Evolutionary conservation across 2,888 invertebrate species (phyloP).

Genomic region (Pristionchus maxplancki): DNA sequence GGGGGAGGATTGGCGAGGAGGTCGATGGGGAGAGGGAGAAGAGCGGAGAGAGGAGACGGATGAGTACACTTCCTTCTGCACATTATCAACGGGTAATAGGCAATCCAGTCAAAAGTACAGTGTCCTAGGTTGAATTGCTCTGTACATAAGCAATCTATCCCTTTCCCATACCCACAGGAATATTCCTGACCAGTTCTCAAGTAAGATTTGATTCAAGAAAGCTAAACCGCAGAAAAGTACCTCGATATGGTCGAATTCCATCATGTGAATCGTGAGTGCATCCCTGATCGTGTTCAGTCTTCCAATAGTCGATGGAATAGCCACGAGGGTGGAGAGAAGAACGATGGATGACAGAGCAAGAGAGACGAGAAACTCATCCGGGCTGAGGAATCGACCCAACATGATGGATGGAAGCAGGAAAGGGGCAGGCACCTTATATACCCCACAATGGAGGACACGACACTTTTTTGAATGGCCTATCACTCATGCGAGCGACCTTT

Average conservation of each 20-base stretch:
- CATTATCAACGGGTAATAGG: not conserved
- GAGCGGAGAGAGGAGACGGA: not conserved
- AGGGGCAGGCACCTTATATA: slow-evolving; percentile 2
- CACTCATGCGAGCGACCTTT: not conserved
- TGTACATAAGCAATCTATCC: not conserved
- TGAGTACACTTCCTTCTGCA: not conserved
- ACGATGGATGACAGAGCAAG: slow-evolving; percentile 17
- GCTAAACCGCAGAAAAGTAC: no score
- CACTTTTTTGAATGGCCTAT: no score
- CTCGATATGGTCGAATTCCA: slow-evolving; percentile 42
- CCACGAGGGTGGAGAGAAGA: not conserved
- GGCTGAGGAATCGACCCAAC: not conserved
- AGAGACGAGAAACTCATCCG: slow-evolving; percentile 14
- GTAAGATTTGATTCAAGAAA: not conserved
- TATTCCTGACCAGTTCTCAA: not conserved
- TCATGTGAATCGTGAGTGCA: slow-evolving; percentile 6
- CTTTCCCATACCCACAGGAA: not conserved
- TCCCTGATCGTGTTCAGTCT: slow-evolving; percentile 12
- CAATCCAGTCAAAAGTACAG: no score
- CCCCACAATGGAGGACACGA: not conserved
- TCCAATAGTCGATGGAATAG: slow-evolving; percentile 26
- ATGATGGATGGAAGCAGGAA: slow-evolving; percentile 17
- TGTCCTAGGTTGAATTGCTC: not conserved
- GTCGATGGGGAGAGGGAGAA: not conserved
- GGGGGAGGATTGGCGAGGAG: not conserved